Conservation (phyloP, 2,113 vertebrate species). For the Phoxinus phoxinus region DNA sequence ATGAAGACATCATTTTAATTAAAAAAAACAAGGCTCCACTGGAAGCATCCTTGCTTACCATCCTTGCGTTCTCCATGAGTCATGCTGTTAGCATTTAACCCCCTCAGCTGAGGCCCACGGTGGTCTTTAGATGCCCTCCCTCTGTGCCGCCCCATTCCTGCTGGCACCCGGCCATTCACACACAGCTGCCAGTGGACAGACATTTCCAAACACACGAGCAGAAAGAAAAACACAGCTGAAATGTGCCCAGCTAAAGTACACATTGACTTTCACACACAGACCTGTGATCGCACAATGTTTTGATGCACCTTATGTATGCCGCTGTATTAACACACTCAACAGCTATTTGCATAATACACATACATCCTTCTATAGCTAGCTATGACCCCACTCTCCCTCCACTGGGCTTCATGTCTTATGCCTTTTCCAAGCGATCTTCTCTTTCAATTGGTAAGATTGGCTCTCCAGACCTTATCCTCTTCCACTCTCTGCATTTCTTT, state of each 20-base stretch:
- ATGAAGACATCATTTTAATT: not conserved
- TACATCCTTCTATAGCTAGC: not conserved
- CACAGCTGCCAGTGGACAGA: conserved; percentile 47
- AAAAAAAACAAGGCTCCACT: not conserved
- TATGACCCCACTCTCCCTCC: too few relatives aligned
- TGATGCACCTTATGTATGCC: not conserved
- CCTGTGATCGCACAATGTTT: not conserved
- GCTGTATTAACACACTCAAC: not conserved
- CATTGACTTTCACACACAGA: not conserved
- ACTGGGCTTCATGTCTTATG: not conserved
- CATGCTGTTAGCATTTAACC: conserved; percentile 53
- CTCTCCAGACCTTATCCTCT: not conserved
- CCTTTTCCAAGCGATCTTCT: not conserved
- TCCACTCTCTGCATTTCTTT: not conserved
- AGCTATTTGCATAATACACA: not conserved
- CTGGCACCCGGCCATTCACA: conserved; percentile 29
- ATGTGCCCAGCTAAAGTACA: conserved; percentile 14
- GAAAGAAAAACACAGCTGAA: not conserved
- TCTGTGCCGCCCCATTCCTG: conserved; percentile 11
- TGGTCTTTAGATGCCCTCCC: conserved; percentile 27
- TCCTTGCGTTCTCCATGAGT: not conserved
- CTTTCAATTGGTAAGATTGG: conserved; percentile 14
- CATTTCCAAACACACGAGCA: conserved; percentile 14
- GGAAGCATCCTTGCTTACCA: not conserved
- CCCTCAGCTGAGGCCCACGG: conserved; percentile 29